These are phyloP conservation scores for Plagodis dolabraria DNA, from an alignment of 2,888 invertebrate species.

Conservation along the genomic window DNA sequence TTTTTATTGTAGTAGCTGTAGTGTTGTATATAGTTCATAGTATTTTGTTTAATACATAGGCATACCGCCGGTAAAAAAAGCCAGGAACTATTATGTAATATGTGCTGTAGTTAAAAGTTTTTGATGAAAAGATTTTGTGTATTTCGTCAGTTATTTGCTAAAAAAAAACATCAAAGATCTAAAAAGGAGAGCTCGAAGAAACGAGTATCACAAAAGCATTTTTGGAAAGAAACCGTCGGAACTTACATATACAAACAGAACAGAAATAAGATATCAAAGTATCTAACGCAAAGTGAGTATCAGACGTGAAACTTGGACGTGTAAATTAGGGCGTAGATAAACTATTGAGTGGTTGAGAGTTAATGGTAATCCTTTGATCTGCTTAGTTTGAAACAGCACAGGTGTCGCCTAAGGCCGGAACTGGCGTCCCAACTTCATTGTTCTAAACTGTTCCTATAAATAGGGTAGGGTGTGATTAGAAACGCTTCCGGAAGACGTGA, in stretches of 20 bases:
- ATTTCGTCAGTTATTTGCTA: not conserved
- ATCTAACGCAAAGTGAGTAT: conserved; percentile 19
- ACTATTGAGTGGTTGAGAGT: conserved; percentile 33
- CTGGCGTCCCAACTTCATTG: conserved; percentile 39
- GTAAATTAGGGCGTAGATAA: conserved; percentile 38
- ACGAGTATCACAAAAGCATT: not conserved
- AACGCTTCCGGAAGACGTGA: conserved; percentile 25
- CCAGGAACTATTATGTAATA: too few species aligned
- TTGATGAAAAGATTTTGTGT: too few species aligned
- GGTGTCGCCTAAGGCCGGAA: conserved; percentile 49
- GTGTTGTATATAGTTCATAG: too few species aligned
- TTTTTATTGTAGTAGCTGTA: too few species aligned
- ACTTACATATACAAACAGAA: not conserved
- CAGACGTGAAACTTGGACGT: conserved; percentile 21
- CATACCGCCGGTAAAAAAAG: too few species aligned
- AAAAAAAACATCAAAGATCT: conserved; percentile 24
- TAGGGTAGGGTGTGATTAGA: conserved; percentile 28
- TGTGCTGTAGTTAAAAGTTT: too few species aligned
- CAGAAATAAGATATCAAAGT: conserved; percentile 22
- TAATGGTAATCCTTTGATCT: conserved; percentile 54
- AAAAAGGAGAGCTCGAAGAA: conserved; percentile 7
- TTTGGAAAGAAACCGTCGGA: conserved; percentile 3
- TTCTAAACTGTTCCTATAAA: conserved; percentile 28
- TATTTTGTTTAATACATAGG: too few species aligned
- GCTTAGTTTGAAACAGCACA: conserved; percentile 57